Conservation (phyloP, 2,888 invertebrate genomes). For the Epirrhoe alternata region DNA sequence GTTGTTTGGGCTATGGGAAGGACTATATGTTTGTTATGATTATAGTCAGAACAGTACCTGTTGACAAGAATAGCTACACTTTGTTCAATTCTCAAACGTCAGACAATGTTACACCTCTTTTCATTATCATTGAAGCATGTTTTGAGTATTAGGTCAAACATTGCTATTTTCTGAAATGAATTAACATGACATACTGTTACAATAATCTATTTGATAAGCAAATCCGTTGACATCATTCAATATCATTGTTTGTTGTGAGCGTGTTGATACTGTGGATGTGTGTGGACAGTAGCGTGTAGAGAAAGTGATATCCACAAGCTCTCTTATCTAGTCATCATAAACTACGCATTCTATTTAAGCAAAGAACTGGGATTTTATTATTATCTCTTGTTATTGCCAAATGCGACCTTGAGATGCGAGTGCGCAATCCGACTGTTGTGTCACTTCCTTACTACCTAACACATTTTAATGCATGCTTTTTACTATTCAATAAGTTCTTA, state of each 20-base stretch:
- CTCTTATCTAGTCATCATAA: background rate
- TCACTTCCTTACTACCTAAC: slow-evolving; percentile 8
- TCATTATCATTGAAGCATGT: background rate
- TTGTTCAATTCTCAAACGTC: background rate
- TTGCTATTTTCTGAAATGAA: background rate
- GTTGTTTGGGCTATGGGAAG: no score
- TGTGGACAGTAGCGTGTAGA: background rate
- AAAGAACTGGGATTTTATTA: background rate
- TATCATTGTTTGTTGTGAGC: background rate
- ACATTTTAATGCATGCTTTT: background rate
- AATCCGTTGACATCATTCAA: slow-evolving; percentile 2
- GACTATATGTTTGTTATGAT: no score
- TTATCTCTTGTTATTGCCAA: slow-evolving; percentile 20
- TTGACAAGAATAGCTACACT: background rate
- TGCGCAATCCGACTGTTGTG: background rate
- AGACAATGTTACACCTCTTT: background rate
- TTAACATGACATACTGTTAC: background rate
- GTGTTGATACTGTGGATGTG: background rate
- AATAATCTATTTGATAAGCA: slow-evolving; percentile 9
- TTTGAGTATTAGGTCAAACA: background rate
- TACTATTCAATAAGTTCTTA: background rate
- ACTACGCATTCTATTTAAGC: slow-evolving; percentile 3
- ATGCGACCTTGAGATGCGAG: slow-evolving; percentile 9
- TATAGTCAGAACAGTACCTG: no score
- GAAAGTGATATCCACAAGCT: slow-evolving; percentile 7